phyloP scores from a whole-genome alignment of 2,888 invertebrate species.

The Meliscaeva auricollis region DNA sequence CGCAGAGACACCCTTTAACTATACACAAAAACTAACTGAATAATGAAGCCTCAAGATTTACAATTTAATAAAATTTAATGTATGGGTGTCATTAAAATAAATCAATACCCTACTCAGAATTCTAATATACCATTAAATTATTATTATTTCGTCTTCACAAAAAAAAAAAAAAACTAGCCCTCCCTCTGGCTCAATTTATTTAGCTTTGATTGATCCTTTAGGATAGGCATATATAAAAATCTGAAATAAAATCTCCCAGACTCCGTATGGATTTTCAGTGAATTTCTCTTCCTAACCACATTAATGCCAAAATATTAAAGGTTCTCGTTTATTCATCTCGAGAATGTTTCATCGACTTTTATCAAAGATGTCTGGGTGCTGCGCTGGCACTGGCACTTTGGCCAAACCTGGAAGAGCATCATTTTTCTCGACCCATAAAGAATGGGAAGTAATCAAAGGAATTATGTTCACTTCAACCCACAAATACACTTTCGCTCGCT shows the following conservation, averaged over 20 bases:
- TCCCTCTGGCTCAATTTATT: slow-evolving; percentile 2
- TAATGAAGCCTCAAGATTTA: neutral
- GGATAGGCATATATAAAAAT: neutral
- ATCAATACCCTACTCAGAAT: neutral
- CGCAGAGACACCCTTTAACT: too few species aligned
- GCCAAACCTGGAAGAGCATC: slow-evolving; percentile 19
- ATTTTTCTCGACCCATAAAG: slow-evolving; percentile 24
- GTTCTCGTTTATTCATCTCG: slow-evolving; percentile 8
- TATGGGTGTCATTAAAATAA: neutral
- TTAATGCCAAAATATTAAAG: slow-evolving; percentile 41
- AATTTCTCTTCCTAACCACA: slow-evolving; percentile 11
- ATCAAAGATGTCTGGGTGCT: slow-evolving; percentile 9
- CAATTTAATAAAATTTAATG: slow-evolving; percentile 12
- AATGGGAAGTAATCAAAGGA: slow-evolving; percentile 45
- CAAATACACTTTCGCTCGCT: neutral
- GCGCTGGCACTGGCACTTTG: neutral
- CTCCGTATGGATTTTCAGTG: slow-evolving; percentile 19
- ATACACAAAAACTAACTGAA: too few species aligned
- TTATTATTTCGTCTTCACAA: neutral
- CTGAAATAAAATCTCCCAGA: neutral
- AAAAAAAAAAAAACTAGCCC: neutral
- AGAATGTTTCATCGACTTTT: slow-evolving; percentile 11
- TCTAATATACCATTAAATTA: neutral
- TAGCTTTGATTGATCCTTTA: slow-evolving; percentile 28
- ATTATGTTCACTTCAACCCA: slow-evolving; percentile 48